Evolutionary conservation across 2,888 invertebrate genomes (phyloP).

Genomic region (Hemistola chrysoprasaria): DNA sequence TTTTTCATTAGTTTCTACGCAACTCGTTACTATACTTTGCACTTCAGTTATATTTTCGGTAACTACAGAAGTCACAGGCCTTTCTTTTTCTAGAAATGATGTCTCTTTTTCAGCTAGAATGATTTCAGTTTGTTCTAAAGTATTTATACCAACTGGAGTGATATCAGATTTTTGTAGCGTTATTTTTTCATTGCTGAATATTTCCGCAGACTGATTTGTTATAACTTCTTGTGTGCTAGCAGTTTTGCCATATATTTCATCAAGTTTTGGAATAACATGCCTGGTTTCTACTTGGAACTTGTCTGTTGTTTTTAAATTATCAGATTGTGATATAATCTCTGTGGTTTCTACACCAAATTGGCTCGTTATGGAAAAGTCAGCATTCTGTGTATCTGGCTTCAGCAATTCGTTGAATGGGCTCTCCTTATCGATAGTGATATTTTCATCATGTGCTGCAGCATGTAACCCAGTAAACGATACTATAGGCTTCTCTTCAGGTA

Average conservation of each 20-base stretch:
- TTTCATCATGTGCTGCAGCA: slow-evolving; percentile 81
- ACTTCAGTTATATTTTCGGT: slow-evolving; percentile 74
- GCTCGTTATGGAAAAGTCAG: slow-evolving; percentile 60
- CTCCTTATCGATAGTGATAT: slow-evolving; percentile 83
- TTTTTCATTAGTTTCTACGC: slow-evolving; percentile 78
- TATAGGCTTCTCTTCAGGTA: slow-evolving; percentile 58
- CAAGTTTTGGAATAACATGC: slow-evolving; percentile 54
- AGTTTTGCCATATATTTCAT: slow-evolving; percentile 68
- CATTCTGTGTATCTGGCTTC: slow-evolving; percentile 68
- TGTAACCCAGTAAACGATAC: slow-evolving; percentile 74
- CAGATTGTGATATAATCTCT: slow-evolving; percentile 80
- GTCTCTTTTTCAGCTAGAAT: slow-evolving; percentile 77
- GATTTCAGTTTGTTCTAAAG: slow-evolving; percentile 74
- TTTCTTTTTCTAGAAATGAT: slow-evolving; percentile 45
- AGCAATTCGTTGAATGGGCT: slow-evolving; percentile 50
- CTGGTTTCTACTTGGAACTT: slow-evolving; percentile 57
- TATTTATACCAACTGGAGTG: slow-evolving; percentile 57
- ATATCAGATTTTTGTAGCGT: slow-evolving; percentile 42
- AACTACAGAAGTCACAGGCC: slow-evolving; percentile 53
- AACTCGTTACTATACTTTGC: slow-evolving; percentile 80
- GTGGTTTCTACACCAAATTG: slow-evolving; percentile 77
- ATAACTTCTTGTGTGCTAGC: slow-evolving; percentile 61
- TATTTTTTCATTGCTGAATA: slow-evolving; percentile 45
- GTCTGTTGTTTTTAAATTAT: slow-evolving; percentile 67
- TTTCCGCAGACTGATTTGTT: slow-evolving; percentile 53